Percentiles rank a stretch among this genome's conserved stretches.
phyloP scores from a whole-genome alignment of 2,888 invertebrate genomes.

The Stenichneumon culpator region DNA sequence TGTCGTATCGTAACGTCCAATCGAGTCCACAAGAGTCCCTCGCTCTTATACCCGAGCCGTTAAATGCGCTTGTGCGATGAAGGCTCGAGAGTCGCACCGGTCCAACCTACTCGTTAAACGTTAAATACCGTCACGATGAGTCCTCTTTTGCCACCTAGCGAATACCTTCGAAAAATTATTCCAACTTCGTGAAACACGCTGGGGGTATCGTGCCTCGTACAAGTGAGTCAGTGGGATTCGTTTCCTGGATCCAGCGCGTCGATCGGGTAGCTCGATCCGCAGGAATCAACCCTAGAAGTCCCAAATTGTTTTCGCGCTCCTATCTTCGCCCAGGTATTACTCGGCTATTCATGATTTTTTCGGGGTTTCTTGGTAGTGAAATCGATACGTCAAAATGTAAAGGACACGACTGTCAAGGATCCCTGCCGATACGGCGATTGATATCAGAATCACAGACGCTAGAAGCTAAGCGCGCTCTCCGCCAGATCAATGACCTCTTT shows the following conservation, averaged over 20 bases:
- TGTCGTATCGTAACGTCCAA: constrained; percentile 63
- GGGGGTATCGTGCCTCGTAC: constrained; percentile 1
- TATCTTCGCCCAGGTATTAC: background rate
- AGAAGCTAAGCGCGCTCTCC: background rate
- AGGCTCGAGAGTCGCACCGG: constrained; percentile 21
- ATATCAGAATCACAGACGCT: no score
- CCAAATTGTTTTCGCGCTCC: background rate
- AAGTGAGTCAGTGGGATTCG: background rate
- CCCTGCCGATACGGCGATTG: no score
- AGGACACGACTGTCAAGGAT: background rate
- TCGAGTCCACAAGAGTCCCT: constrained; percentile 49
- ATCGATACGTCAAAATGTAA: background rate
- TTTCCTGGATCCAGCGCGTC: background rate
- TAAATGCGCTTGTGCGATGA: constrained; percentile 31
- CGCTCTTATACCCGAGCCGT: background rate
- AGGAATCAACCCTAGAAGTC: background rate
- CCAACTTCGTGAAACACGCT: constrained; percentile 11
- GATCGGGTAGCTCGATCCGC: background rate
- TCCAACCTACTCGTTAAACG: constrained; percentile 29
- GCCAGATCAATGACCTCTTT: background rate
- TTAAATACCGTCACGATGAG: constrained; percentile 51
- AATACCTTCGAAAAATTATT: constrained; percentile 21
- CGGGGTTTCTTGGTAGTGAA: background rate
- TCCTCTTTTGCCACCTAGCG: constrained; percentile 10
- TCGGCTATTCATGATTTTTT: background rate